Conservation (phyloP, 2,113 vertebrate species). For the Eurystomus gularis region DNA sequence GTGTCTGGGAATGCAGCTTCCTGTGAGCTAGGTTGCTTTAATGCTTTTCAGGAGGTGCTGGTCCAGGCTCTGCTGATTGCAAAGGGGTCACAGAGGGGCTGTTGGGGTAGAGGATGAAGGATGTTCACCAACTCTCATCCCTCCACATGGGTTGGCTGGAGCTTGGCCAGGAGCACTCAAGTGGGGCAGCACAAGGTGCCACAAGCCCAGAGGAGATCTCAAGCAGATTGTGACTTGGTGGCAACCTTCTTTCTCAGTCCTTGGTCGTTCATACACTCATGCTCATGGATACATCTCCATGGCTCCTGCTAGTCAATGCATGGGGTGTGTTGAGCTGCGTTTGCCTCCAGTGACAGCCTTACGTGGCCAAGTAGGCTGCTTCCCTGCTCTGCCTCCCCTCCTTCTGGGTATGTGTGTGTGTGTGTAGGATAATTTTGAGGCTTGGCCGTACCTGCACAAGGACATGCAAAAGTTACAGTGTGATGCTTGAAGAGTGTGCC, state of each 20-base stretch:
- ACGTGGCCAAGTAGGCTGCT: background rate
- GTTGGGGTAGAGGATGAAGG: background rate
- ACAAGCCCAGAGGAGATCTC: background rate
- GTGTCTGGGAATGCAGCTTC: background rate
- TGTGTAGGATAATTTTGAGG: background rate
- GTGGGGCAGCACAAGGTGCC: background rate
- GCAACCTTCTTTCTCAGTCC: background rate
- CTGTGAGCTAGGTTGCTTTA: background rate
- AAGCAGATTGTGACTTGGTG: background rate
- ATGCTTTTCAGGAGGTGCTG: background rate
- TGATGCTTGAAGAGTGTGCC: background rate
- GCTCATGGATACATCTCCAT: background rate
- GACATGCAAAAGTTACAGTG: background rate
- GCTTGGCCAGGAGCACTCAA: background rate
- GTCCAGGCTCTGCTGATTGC: background rate
- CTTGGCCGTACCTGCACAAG: background rate
- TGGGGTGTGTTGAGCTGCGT: accelerated
- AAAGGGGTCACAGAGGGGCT: background rate
- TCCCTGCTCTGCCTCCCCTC: background rate
- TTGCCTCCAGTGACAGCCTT: background rate
- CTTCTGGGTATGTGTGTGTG: too few species aligned
- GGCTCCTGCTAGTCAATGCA: background rate
- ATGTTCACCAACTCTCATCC: background rate
- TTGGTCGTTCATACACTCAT: accelerated
- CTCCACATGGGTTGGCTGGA: background rate